Conservation (phyloP, 1,140 invertebrate species). For the Papilio aristodemus region DNA sequence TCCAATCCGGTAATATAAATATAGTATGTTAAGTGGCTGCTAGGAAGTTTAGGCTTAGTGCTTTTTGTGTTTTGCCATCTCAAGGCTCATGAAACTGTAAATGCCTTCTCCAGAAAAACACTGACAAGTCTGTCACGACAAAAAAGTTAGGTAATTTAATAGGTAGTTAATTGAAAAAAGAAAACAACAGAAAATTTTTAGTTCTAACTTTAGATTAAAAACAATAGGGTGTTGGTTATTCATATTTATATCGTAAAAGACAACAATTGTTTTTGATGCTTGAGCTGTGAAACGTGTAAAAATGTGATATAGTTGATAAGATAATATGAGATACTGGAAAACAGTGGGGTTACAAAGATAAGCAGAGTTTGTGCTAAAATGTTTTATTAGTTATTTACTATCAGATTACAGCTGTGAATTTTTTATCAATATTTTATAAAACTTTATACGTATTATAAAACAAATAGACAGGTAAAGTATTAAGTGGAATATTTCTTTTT, state of each 20-base stretch:
- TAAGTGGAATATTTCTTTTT: not conserved
- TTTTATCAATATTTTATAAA: not conserved
- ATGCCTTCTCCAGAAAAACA: too few species aligned
- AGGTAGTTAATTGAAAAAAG: too few species aligned
- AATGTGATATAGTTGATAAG: not conserved
- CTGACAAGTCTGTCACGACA: too few species aligned
- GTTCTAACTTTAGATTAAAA: not conserved
- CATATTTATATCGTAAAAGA: not conserved
- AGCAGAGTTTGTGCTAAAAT: not conserved
- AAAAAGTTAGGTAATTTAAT: too few species aligned
- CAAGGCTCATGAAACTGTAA: too few species aligned
- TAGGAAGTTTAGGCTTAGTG: too few species aligned
- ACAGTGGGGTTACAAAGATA: not conserved
- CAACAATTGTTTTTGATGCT: not conserved
- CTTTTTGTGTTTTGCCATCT: too few species aligned
- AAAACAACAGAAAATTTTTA: too few species aligned
- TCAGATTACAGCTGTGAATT: not conserved
- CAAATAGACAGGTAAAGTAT: not conserved
- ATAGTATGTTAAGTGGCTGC: too few species aligned
- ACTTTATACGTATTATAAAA: not conserved
- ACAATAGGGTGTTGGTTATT: not conserved
- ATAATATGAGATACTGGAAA: not conserved
- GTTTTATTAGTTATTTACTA: constrained; percentile 1
- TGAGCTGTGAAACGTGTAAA: not conserved
- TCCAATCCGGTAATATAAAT: too few species aligned